Evolutionary conservation across 2,888 invertebrate species (phyloP).

Genomic region (Chrysomela aeneicollis): DNA sequence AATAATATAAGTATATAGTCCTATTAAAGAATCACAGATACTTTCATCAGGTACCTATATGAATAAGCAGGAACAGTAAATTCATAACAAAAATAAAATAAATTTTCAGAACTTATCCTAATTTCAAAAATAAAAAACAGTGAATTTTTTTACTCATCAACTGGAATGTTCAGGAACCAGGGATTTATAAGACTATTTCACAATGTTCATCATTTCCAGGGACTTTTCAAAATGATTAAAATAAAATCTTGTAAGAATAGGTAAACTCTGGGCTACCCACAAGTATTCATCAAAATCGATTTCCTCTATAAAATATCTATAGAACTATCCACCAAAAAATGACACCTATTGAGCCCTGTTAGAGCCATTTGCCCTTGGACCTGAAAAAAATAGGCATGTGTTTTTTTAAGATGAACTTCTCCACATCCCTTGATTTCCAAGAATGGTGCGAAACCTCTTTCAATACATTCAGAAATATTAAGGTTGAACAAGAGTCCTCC

Average conservation of each 20-base stretch:
- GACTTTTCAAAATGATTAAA: not conserved
- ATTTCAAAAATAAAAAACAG: not conserved
- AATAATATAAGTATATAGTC: not conserved
- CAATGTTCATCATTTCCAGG: not conserved
- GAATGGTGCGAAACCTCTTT: slow-evolving; percentile 1
- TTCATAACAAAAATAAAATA: not conserved
- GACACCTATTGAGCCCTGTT: slow-evolving; percentile 2
- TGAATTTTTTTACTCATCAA: not conserved
- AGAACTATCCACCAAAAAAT: not conserved
- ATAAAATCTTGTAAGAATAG: slow-evolving; percentile 7
- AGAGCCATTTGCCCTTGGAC: slow-evolving; percentile 5
- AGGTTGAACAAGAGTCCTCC: not conserved
- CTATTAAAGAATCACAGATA: not conserved
- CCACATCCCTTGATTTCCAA: not conserved
- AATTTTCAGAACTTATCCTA: not conserved
- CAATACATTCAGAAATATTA: not conserved
- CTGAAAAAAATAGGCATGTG: not conserved
- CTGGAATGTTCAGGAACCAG: not conserved
- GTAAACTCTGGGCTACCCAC: not conserved
- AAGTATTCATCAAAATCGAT: slow-evolving; percentile 5
- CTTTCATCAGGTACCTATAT: not conserved
- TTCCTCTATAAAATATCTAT: not conserved
- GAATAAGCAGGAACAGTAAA: too few relatives aligned
- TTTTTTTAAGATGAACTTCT: slow-evolving; percentile 4
- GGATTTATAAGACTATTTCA: not conserved